Evolutionary conservation across 2,797 vertebrate species (phyloP).

Genomic region (Gallinago solitaria): DNA sequence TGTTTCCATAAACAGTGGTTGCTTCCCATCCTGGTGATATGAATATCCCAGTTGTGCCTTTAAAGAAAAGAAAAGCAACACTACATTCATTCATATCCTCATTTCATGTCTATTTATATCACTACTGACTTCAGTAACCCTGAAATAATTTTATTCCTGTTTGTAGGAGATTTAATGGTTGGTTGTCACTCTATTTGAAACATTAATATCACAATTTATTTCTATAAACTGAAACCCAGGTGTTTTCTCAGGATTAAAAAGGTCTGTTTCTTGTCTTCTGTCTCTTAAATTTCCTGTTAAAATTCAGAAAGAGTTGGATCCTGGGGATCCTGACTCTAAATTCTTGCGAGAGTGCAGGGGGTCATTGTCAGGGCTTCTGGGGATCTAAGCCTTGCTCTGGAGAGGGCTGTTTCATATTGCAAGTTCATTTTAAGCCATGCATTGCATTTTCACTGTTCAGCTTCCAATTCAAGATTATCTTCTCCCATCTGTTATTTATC

Average conservation of each 20-base stretch:
- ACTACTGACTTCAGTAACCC: background rate
- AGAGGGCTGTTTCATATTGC: background rate
- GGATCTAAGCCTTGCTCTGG: background rate
- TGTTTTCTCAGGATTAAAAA: slow-evolving; percentile 1
- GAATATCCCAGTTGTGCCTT: background rate
- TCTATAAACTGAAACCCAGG: background rate
- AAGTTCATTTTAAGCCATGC: slow-evolving; percentile 29
- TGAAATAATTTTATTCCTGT: background rate
- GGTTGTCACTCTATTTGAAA: slow-evolving; percentile 5
- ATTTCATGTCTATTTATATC: slow-evolving; percentile 26
- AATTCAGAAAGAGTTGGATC: background rate
- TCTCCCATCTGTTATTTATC: slow-evolving; percentile 63
- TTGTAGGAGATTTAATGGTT: background rate
- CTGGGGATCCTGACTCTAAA: background rate
- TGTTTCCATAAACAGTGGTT: background rate
- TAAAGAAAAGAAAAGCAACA: background rate
- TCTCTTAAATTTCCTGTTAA: background rate
- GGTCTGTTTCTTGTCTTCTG: background rate
- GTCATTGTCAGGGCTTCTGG: background rate
- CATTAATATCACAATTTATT: background rate
- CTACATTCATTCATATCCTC: background rate
- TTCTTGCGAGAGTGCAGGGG: background rate
- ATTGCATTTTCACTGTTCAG: slow-evolving; percentile 19
- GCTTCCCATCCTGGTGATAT: rapidly evolving
- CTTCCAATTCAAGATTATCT: slow-evolving; percentile 61